Base-by-base conservation (phyloP, 2,113 vertebrate species). In the Struthio camelus region DNA sequence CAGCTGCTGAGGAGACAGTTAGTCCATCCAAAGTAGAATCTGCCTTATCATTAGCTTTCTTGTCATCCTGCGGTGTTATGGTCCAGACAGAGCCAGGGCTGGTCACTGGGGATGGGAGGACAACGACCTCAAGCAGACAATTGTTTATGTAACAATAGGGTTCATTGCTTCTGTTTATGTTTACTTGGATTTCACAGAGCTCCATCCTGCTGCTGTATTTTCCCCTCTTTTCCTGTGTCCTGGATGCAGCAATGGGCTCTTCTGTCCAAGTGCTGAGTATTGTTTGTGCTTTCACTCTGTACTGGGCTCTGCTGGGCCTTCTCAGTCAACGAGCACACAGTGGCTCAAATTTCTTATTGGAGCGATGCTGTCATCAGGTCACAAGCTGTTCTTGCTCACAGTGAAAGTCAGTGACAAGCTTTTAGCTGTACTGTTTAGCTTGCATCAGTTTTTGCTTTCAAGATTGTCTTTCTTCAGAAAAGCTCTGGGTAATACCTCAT, bases 81-180 rank as follows among this genome's bases (percentile, higher is more conserved):
- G 85, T 79, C 67, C 61, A 84, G 80, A 67, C 61, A 58, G 69
- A 69, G 17, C 82, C 82, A 70, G 54, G 72, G 44, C 12, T 85
- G 73, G 65, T 79, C 84, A 24, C 56, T 61, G 62, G 34, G 44
- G 59, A 27, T 82, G 80, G 44, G 46, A 64, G 64, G 58, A 86
- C 36, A 61, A 76, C 40, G 12, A 22, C 85, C 36, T 72, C 34
- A 44, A 72, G 73, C 76, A 71, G 80, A 85, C 64, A 44, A 44
- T 14, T 77, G 10, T 27, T 54, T 77, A 4, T 32, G 14, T 69
- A 80, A 91, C 87, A 95, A 67, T 30, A 59, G 71, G 5, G 18
- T 85, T 79, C 64, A 27, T 89, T 92, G 89, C 71, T 5, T 82
- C 61, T 92, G 24, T 84, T 91, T 72, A 9, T 86, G 67, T 94